These are phyloP conservation scores for Trididemnum clinides DNA, from an alignment of 23 tunicate genomes.

Conservation along the genomic window DNA sequence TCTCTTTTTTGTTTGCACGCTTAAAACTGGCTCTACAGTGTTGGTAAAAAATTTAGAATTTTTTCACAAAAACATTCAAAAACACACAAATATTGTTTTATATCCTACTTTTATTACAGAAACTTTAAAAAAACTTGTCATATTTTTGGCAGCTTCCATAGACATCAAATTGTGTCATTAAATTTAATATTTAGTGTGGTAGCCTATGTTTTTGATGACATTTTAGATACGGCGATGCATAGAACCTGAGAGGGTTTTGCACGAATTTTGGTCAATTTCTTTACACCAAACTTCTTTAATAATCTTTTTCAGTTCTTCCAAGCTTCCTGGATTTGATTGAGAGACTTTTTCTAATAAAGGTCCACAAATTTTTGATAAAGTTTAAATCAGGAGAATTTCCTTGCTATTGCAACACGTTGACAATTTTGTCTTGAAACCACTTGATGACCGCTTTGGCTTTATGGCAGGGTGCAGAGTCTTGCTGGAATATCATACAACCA, in stretches of 20 bases:
- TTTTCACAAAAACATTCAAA: conserved; percentile 5
- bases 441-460: conserved; percentile 24
- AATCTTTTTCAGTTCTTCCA: conserved; percentile 35
- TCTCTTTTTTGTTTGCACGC: no score
- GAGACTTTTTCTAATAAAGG: conserved; percentile 13
- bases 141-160: conserved; percentile 19
- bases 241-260: conserved; percentile 38
- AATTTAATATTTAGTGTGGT: conserved; percentile 27
- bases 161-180: conserved; percentile 20
- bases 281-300: conserved; percentile 39
- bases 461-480: conserved; percentile 30
- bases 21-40: no score
- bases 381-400: conserved; percentile 8
- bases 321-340: conserved; percentile 38
- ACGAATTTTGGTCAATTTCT: conserved; percentile 21
- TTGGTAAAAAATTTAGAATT: conserved; percentile 26
- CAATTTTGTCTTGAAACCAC: conserved; percentile 15
- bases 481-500: conserved; percentile 30
- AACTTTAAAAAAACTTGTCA: conserved; percentile 2
- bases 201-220: conserved; percentile 47
- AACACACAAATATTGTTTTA: conserved; percentile 25
- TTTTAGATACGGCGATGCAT: conserved; percentile 41
- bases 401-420: conserved; percentile 21
- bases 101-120: conserved; percentile 11
- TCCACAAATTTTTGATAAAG: conserved; percentile 1